phyloP scores from a whole-genome alignment of 2,888 invertebrate genomes.

The Chironomus tentans region DNA sequence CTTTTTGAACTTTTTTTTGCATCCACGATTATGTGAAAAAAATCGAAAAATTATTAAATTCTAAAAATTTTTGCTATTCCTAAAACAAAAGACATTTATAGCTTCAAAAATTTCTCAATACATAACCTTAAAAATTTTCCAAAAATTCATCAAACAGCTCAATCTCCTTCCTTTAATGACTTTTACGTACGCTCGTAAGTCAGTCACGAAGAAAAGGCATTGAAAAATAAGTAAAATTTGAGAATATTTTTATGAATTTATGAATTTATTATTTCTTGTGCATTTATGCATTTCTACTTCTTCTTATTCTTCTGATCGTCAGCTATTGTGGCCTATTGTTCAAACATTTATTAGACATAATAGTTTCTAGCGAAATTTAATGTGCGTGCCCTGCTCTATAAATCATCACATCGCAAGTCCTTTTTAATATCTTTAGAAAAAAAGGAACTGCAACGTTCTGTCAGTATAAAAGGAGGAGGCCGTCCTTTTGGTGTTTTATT shows the following conservation, averaged over 20 bases:
- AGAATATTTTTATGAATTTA: constrained; percentile 18
- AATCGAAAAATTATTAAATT: too few relatives aligned
- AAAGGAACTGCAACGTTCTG: too few relatives aligned
- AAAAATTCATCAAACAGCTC: not conserved
- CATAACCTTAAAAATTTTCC: not conserved
- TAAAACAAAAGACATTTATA: too few relatives aligned
- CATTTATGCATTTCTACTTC: not conserved
- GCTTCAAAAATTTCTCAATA: not conserved
- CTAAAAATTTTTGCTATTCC: too few relatives aligned
- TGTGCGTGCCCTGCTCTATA: not conserved
- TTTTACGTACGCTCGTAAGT: not conserved
- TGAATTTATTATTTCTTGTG: constrained; percentile 7
- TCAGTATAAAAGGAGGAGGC: not conserved
- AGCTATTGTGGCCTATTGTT: constrained; percentile 18
- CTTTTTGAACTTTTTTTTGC: too few relatives aligned
- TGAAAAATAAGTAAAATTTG: not conserved
- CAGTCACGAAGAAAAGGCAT: not conserved
- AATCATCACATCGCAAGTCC: not conserved
- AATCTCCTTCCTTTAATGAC: not conserved
- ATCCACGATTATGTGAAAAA: too few relatives aligned
- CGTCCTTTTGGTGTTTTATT: not conserved
- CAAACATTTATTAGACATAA: constrained; percentile 21
- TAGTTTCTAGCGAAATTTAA: constrained; percentile 10
- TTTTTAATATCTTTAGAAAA: not conserved
- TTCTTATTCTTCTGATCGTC: constrained; percentile 20